A percentile compares a stretch with the other conserved stretches of the same genome.
Evolutionary conservation across 2,888 invertebrate genomes (phyloP).

Genomic region (Polydesmus complanatus): DNA sequence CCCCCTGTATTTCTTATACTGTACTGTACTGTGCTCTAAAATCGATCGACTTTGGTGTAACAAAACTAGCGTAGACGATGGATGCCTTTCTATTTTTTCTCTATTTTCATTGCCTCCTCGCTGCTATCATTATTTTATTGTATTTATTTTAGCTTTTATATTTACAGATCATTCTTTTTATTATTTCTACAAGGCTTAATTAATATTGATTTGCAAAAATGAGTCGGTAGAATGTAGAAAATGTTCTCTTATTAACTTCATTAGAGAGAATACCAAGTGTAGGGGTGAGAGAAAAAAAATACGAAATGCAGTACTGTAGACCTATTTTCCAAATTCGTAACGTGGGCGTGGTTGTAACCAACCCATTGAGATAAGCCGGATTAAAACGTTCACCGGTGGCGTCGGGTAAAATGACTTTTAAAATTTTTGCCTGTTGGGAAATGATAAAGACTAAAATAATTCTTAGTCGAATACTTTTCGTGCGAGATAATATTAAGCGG

Average conservation of each 20-base stretch:
- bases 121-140: not conserved
- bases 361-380: not conserved
- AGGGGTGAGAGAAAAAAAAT: not conserved
- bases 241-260: too few relatives aligned
- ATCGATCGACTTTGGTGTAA: too few relatives aligned
- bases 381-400: not conserved
- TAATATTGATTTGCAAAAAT: not conserved
- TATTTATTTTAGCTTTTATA: not conserved
- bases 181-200: not conserved
- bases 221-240: not conserved
- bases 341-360: not conserved
- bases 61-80: too few relatives aligned
- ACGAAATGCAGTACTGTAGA: not conserved
- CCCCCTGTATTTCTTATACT: too few relatives aligned
- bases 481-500: too few relatives aligned
- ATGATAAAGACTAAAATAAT: not conserved
- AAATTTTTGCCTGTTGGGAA: not conserved
- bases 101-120: not conserved
- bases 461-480: too few relatives aligned
- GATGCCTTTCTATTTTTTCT: not conserved
- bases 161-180: not conserved
- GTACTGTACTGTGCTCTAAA: too few relatives aligned
- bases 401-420: not conserved
- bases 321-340: not conserved
- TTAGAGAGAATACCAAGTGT: too few relatives aligned